These are phyloP conservation scores for Parnassius orleans DNA, from an alignment of 2,888 invertebrate genomes.

Conservation along the genomic window DNA sequence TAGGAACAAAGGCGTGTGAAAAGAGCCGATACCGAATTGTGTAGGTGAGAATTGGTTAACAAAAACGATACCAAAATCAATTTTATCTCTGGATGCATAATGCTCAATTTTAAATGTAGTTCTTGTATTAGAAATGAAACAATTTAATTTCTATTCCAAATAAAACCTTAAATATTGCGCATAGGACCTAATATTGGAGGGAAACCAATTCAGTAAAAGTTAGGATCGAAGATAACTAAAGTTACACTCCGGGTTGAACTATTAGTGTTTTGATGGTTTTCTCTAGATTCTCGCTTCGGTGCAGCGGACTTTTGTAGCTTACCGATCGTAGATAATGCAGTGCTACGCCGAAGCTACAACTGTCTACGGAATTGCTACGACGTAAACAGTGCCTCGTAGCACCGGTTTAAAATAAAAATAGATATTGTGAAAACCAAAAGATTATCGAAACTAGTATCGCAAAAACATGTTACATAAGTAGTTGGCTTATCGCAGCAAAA, in stretches of 20 bases:
- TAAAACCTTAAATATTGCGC: slow-evolving; percentile 34
- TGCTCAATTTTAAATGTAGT: slow-evolving; percentile 38
- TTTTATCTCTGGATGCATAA: slow-evolving; percentile 36
- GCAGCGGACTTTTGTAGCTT: slow-evolving; percentile 49
- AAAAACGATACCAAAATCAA: slow-evolving; percentile 34
- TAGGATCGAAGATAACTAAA: slow-evolving; percentile 67
- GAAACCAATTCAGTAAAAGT: slow-evolving; percentile 36
- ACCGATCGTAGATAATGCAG: slow-evolving; percentile 31
- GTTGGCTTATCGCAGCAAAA: too few relatives aligned
- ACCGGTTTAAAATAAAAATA: too few relatives aligned
- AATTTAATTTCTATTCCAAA: slow-evolving; percentile 34
- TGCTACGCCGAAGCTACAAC: slow-evolving; percentile 14
- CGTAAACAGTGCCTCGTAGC: slow-evolving; percentile 8
- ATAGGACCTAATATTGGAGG: slow-evolving; percentile 37
- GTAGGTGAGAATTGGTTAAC: slow-evolving; percentile 64
- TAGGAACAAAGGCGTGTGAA: slow-evolving; percentile 72
- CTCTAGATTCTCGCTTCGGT: slow-evolving; percentile 53
- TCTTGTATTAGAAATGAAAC: slow-evolving; percentile 44
- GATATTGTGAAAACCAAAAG: too few relatives aligned
- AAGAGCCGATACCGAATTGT: slow-evolving; percentile 67
- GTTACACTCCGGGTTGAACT: slow-evolving; percentile 61
- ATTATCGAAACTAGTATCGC: too few relatives aligned
- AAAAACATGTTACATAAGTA: too few relatives aligned
- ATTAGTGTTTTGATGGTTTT: slow-evolving; percentile 68
- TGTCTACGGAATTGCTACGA: slow-evolving; percentile 20